Percentiles rank a stretch among this genome's conserved stretches.
phyloP scores from a whole-genome alignment of 2,113 vertebrate genomes.

The Elephantulus edwardii region DNA sequence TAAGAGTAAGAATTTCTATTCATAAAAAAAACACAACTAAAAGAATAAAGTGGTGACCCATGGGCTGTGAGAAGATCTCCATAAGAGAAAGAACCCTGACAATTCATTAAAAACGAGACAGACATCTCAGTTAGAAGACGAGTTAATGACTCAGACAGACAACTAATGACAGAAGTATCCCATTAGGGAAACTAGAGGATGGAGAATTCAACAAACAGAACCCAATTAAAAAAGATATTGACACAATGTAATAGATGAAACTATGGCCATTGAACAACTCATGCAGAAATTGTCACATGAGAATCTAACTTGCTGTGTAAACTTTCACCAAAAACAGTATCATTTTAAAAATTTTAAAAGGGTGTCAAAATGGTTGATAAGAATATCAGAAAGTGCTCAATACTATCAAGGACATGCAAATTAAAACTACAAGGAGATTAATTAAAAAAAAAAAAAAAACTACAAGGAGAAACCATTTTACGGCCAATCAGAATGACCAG shows the following conservation, averaged over 20 bases:
- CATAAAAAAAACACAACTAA: not conserved
- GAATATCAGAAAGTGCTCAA: not conserved
- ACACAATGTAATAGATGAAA: not conserved
- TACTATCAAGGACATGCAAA: slow-evolving; percentile 3
- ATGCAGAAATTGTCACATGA: not conserved
- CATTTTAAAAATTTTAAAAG: not conserved
- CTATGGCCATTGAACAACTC: not conserved
- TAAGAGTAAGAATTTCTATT: not conserved
- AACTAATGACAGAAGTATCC: too few species aligned
- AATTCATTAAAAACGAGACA: slow-evolving; percentile 19
- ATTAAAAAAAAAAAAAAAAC: too few species aligned
- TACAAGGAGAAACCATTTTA: slow-evolving; percentile 1
- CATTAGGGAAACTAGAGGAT: not conserved
- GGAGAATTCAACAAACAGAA: not conserved
- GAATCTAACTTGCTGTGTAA: not conserved
- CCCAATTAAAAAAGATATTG: not conserved
- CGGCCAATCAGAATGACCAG: not conserved
- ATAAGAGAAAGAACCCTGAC: not conserved
- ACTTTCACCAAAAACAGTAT: not conserved
- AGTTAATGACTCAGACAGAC: not conserved
- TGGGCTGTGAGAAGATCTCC: not conserved
- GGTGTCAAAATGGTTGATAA: not conserved
- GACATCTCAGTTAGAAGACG: not conserved
- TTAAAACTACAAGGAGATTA: slow-evolving; percentile 5
- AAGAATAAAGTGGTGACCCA: not conserved